Base-by-base conservation (phyloP, 1,140 invertebrate genomes). In the Thaumatotibia leucotreta region DNA sequence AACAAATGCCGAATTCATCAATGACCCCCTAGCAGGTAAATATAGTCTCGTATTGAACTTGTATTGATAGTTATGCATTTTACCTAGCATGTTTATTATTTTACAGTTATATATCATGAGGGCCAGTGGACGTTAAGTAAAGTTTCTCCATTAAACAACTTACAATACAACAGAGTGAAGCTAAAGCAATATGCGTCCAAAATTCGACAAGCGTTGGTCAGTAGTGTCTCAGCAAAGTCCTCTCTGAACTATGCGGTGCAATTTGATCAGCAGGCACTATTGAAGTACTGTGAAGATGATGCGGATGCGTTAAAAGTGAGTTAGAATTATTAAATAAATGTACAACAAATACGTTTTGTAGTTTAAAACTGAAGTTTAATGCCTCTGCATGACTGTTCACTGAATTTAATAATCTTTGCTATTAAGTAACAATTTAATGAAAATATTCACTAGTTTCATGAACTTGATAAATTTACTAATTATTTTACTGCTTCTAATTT, bases 21-120 rank as follows among this genome's bases (percentile, higher is more conserved):
- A 74, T n/a, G 84, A 86, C 70, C 82, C 81, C 9, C 67, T 86
- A 50, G 79, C 82, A 29, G 69, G 83, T 86, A 74, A 70, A 67
- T 58, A 64, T 4, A 52, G 33, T 49, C 32, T 61, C 24, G 5
- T 24, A 11, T 11, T 58, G 14, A 29, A 27, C 23, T 27, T 4
- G 1, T 9, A 33, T 33, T 4, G 32, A 4, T 33, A 8, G 5
- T 33, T 9, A 33, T 33, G 32, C 5, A 50, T 23, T 23, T 23
- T 49, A n/a, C 6, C 10, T 32, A 63, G 27, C 52, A 63, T n/a
- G 22, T 61, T 31, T 61, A 62, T 63, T 45, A 27, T 68, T 62
- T 87, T 85, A 31, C 69, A 92, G 91, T 82, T n/a, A 88, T 91
- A 61, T 84, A 88, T 39, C 87, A 88, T 66, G 86, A 90, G 77